Base-by-base conservation (phyloP, 1,140 invertebrate genomes). In the Trachymyrmex septentrionalis region DNA sequence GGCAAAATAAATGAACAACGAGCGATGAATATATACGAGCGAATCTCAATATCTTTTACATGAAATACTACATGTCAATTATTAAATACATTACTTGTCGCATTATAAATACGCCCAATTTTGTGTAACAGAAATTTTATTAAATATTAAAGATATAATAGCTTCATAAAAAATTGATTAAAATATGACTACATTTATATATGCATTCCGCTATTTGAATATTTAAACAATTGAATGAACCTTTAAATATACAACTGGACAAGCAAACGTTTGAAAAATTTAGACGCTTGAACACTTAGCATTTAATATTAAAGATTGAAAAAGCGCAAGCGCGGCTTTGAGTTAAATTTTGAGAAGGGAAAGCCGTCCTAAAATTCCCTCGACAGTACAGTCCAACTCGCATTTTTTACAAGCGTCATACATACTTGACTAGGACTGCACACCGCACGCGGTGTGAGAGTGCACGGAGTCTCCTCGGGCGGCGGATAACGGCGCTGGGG, bases 381-480 rank as follows among this genome's bases (percentile, higher is more conserved):
- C 30, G 77, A 71, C 77, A 81, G 55, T 69, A 81, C 77, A 57
- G 63, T 71, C 77, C 59, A 21, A 10, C 48, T 55, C 48, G 10
- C 66, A 34, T 81, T 71, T 81, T 71, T 69, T 81, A 55, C n/a
- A 27, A 14, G 30, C n/a, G 16, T 81, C 64, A 82, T 84, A 86
- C 87, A 88, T 92, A 97, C 97, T 96, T 98, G 97, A 82, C 97
- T 98, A 63, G 98, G 98, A 92, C 98, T 98, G 96, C 98, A 98
- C 0, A 96, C 95, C 84, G 97, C 97, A 67, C 96, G 96, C 0
- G 98, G 97, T 0, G 97, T 97, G 78, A 98, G 96, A n/a, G 96
- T 97, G 93, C 98, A 99, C 0, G 98, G 98, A 16, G 97, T 97
- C 93, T 98, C 97, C 81, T 97, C 97, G 21, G 95, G 87, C 0